Percentiles rank a stretch among this genome's conserved stretches.
phyloP scores from a whole-genome alignment of 2,888 invertebrate genomes.

The Drosophila nr. perissopoda region DNA sequence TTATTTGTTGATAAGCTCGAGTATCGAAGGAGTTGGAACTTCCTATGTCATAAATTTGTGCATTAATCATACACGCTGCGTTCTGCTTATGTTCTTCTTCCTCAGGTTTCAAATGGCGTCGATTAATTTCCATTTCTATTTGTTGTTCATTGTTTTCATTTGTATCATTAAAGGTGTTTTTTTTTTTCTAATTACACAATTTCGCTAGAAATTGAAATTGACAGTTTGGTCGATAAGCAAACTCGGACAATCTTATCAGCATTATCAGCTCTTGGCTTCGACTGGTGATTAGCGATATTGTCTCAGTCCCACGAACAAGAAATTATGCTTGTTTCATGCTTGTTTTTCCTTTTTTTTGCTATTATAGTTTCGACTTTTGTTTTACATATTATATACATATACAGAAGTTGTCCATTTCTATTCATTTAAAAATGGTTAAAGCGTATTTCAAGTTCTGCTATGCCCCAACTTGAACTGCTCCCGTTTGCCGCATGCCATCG shows the following conservation, averaged over 20 bases:
- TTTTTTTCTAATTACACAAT: conserved; percentile 41
- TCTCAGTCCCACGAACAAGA: neutral
- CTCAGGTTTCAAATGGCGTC: neutral
- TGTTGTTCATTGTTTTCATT: conserved; percentile 8
- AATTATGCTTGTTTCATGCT: too few relatives aligned
- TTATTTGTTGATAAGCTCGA: conserved; percentile 37
- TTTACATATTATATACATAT: neutral
- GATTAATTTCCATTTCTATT: conserved; percentile 1
- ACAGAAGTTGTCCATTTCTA: too few relatives aligned
- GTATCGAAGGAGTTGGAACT: conserved; percentile 23
- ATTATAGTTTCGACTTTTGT: neutral
- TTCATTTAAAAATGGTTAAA: neutral
- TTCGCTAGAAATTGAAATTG: conserved; percentile 43
- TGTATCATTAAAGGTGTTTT: too few relatives aligned
- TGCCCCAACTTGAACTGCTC: neutral
- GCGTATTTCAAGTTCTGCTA: neutral
- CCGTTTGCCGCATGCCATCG: too few relatives aligned
- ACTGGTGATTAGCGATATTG: conserved; percentile 4
- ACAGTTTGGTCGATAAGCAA: conserved; percentile 8
- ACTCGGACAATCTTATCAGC: conserved; percentile 54
- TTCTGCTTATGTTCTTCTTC: neutral
- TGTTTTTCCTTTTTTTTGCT: neutral
- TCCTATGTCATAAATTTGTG: neutral
- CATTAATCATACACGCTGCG: conserved; percentile 4
- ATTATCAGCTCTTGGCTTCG: conserved; percentile 17